Percentiles rank a stretch among this genome's conserved stretches.
Conservation (phyloP, 2,797 vertebrate species). For the Sylvia borin region DNA sequence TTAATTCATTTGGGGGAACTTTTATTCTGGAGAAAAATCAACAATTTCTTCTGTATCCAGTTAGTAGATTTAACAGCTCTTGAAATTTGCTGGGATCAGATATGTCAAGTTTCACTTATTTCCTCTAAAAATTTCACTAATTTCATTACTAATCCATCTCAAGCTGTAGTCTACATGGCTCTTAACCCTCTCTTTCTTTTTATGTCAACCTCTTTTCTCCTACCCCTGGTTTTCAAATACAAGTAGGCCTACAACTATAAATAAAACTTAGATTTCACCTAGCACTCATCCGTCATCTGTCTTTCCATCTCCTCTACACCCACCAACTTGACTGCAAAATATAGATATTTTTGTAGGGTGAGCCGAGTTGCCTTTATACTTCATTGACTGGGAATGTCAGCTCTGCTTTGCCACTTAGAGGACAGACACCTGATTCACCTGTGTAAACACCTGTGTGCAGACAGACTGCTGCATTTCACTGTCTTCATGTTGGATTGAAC, state of each 20-base stretch:
- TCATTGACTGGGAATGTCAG: neutral
- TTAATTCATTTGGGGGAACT: neutral
- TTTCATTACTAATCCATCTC: neutral
- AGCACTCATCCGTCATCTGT: constrained; percentile 32
- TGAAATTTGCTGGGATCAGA: neutral
- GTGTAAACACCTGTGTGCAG: neutral
- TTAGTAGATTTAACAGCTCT: neutral
- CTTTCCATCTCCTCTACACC: constrained; percentile 30
- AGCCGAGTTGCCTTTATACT: neutral
- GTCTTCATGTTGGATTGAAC: neutral
- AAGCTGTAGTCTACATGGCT: neutral
- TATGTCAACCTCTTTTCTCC: neutral
- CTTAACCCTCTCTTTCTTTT: neutral
- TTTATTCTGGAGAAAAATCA: neutral
- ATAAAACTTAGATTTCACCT: constrained; percentile 50
- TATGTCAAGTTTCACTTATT: neutral
- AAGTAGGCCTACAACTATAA: constrained; percentile 23
- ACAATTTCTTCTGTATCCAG: neutral
- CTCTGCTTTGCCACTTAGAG: neutral
- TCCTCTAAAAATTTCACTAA: neutral
- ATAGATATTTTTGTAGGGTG: neutral
- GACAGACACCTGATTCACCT: neutral
- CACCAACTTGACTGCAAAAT: constrained; percentile 24
- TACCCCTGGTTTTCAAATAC: neutral
- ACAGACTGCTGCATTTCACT: neutral